Conservation (phyloP, 1,140 invertebrate genomes). For the Magallana gigas region DNA sequence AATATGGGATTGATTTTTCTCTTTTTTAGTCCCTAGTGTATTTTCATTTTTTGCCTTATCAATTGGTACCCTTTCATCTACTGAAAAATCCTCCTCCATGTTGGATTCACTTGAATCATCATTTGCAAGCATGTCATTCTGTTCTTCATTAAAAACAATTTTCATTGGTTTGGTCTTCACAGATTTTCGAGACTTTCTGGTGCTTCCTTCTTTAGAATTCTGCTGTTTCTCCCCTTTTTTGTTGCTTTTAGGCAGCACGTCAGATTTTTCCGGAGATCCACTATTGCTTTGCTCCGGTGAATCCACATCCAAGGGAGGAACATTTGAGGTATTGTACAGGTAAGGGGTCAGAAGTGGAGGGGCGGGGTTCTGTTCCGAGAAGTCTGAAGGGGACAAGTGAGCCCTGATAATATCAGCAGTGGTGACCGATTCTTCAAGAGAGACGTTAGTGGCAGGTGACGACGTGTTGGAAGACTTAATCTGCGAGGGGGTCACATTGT, state of each 20-base stretch:
- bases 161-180: conserved; percentile 23
- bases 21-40: not conserved
- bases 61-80: not conserved
- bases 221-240: not conserved
- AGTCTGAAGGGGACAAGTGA: conserved; percentile 23
- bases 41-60: conserved; percentile 15
- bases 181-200: not conserved
- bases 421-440: not conserved
- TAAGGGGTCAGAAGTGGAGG: not conserved
- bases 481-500: conserved; percentile 37
- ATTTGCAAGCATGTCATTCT: not conserved
- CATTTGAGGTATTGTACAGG: conserved; percentile 12
- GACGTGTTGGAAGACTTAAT: conserved; percentile 10
- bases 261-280: not conserved
- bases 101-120: conserved; percentile 3
- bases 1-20: not conserved
- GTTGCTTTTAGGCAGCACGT: not conserved
- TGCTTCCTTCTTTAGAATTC: not conserved
- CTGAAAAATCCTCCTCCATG: not conserved
- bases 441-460: not conserved
- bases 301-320: conserved; percentile 7
- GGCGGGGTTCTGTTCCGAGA: conserved; percentile 5
- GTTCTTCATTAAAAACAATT: conserved; percentile 5
- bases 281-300: conserved; percentile 14
- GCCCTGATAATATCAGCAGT: conserved; percentile 12